Evolutionary conservation across 2,113 vertebrate species (phyloP), one percentile per base, ranked within the genome.

Genomic region (Echinops telfairi): DNA sequence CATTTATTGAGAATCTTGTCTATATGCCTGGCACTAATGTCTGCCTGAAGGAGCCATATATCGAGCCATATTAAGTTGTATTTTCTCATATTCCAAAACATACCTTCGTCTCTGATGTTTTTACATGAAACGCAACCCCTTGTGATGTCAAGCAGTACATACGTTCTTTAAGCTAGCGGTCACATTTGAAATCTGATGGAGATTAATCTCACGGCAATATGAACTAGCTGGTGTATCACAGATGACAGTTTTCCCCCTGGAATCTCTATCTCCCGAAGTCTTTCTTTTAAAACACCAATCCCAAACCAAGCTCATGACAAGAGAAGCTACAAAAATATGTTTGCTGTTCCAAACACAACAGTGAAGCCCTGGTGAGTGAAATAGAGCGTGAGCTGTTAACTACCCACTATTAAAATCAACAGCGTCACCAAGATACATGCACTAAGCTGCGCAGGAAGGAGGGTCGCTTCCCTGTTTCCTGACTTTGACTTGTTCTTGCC

Each of bases 401-500:
- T 47, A 79, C 1, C 57, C 27, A 29, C 71, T 47, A 17, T 27
- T 53, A 57, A 78, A 12, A 57, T 22, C 47, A 25, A 1, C 80
- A 93, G 1, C 16, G 68, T 95, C 88, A 84, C 94, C 68, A 92
- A 87, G 96, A 83, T 31, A 20, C 1, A 53, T 53, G 15, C 23
- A 38, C 47, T 90, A 10, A 0, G 22, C 81, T 75, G 57, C 38
- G 15, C 17, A 85, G 77, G 83, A 95, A 92, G 66, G 19, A 66
- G 90, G 75, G 43, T 22, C 84, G n/a, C 84, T 78, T 87, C 86
- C 86, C 95, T 93, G 82, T 83, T 95, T 96, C 83, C 89, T 89
- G 73, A 66, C 91, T 89, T 78, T 38, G 62, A 86, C 29, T 82
- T 66, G 47, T 29, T 89, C 33, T 70, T 36, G n/a, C 73, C 43